Base-by-base conservation (phyloP, 2,113 vertebrate genomes). In the Cochlearius cochlearius region DNA sequence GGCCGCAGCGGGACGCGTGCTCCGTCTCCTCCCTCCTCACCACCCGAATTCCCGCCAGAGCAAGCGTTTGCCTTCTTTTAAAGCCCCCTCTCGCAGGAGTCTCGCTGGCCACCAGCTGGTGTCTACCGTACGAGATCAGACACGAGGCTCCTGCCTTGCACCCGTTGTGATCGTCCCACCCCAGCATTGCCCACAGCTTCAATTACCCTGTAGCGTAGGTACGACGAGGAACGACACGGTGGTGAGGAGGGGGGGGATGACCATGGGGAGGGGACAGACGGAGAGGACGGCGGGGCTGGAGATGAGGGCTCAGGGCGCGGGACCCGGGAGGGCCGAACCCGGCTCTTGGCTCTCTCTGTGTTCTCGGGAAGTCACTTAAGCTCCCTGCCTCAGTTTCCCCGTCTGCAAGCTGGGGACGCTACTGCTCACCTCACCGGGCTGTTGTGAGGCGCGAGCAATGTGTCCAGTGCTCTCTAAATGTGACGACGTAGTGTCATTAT, bases 301-400 rank as follows among this genome's bases (percentile, higher is more conserved):
- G 55, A 7, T 1, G 25, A 19, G 84, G 79, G 53, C 29, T 15
- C 2, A 5, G 49, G 52, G 50, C 3, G 2, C 12, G 17, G 36
- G 38, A 22, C 32, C 47, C 1, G 0, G 13, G 9, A 38, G 52
- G 55, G 58, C 45, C 2, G 39, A 56, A 1, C 67, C 53, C 12
- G 7, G 55, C 63, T 18, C 67, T 39, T 0, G 66, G 66, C 77
- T 53, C 78, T 69, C 34, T 14, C 53, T 6, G 45, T 5, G 50
- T 5, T 20, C 49, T 69, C 2, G n/a, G 82, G 85, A 39, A 56
- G 62, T 49, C 69, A 13, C 43, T 18, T 11, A 38, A n/a, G 52
- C 71, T 86, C 85, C 15, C 80, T 74, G 93, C 90, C 91, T 92
- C 90, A 80, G 95, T 84, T 92, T 93, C 94, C 92, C 90, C 92